Evolutionary conservation across 1,140 invertebrate genomes (phyloP).

Genomic region (Brachionus paranguensis): DNA sequence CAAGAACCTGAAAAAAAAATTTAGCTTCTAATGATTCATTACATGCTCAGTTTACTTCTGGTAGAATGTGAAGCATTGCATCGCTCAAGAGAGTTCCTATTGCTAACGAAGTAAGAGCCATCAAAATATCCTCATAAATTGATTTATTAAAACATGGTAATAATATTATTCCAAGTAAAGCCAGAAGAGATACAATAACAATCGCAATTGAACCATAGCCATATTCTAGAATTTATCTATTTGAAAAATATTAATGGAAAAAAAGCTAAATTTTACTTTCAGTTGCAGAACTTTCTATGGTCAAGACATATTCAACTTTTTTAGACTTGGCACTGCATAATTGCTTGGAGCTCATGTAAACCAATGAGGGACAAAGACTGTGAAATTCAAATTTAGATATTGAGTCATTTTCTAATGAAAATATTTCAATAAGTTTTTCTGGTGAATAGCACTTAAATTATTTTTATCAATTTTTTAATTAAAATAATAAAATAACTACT

Average conservation of each 20-base stretch:
- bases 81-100: constrained; percentile 55
- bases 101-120: constrained; percentile 45
- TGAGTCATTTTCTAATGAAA: neutral
- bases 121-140: constrained; percentile 25
- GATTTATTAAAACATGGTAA: constrained; percentile 31
- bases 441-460: constrained; percentile 13
- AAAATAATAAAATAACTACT: neutral
- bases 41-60: constrained; percentile 40
- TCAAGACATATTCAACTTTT: neutral
- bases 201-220: constrained; percentile 33
- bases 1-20: neutral
- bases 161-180: constrained; percentile 5
- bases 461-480: neutral
- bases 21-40: neutral
- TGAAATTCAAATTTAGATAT: constrained; percentile 28
- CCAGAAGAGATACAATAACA: constrained; percentile 16
- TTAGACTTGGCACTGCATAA: neutral
- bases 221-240: neutral
- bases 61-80: constrained; percentile 56
- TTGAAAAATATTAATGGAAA: neutral
- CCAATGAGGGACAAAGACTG: neutral
- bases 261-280: neutral
- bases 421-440: neutral
- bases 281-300: neutral
- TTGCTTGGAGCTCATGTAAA: neutral